phyloP scores from a whole-genome alignment of 64 coral and sea anemone species.

The Anthopleura sola region DNA sequence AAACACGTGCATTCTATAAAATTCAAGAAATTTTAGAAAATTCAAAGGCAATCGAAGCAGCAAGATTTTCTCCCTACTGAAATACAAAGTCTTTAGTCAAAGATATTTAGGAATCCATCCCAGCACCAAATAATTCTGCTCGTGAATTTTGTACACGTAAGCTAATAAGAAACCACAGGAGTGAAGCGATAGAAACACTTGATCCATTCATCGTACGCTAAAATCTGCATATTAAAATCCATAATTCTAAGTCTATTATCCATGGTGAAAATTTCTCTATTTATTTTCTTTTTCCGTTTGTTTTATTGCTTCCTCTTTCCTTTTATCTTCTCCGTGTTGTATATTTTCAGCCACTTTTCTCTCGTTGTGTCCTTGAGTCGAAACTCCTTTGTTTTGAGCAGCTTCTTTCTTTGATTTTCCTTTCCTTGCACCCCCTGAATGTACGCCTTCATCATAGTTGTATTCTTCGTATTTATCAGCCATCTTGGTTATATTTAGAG shows the following conservation, averaged over 20 bases:
- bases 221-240: not conserved
- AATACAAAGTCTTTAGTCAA: not conserved
- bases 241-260: not conserved
- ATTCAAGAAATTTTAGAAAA: not conserved
- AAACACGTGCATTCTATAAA: not conserved
- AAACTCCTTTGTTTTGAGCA: constrained; percentile 68
- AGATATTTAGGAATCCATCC: not conserved
- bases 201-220: not conserved
- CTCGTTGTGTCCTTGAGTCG: constrained; percentile 60
- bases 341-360: constrained; percentile 87
- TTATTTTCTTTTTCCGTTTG: constrained; percentile 9
- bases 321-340: constrained; percentile 88
- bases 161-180: not conserved
- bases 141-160: not conserved
- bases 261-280: not conserved
- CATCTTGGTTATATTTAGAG: constrained; percentile 8
- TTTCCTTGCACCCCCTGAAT: constrained; percentile 75
- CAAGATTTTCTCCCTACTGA: not conserved
- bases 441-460: constrained; percentile 87
- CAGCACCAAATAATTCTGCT: not conserved
- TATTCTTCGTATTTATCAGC: constrained; percentile 85
- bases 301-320: constrained; percentile 71
- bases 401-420: constrained; percentile 94
- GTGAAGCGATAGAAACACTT: not conserved
- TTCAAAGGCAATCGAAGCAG: not conserved